Evolutionary conservation across 1,140 invertebrate genomes (phyloP), one percentile per base, ranked within the genome.

Genomic region (Vollenhovia emeryi): DNA sequence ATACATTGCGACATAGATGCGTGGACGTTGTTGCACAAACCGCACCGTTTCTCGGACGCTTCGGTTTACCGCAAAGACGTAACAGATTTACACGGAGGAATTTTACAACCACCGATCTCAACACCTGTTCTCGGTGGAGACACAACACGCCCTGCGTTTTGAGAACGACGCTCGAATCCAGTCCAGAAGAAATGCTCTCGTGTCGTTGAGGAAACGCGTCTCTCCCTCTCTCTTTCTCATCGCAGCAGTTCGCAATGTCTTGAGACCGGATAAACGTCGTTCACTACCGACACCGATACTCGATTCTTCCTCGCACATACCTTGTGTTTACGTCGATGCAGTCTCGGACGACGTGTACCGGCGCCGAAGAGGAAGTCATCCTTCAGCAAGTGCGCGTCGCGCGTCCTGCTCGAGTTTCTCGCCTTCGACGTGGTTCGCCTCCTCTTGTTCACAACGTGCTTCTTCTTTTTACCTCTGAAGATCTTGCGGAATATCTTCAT

Each of bases 401-500:
- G 40, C 66, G 50, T 57, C 18, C 64, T 71, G 24, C 64, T 80
- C 9, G 76, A 8, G 21, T 30, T 52, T 7, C 64, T 82, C 60
- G 27, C 27, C 6, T 7, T 69, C n/a, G 78, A 80, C 78, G 66
- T 43, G 11, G 36, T 24, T 1, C 40, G 52, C 1, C 66, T 59
- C 24, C 7, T 59, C n/a, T 33, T 69, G 27, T 43, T 79, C 33
- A 40, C 45, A 13, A 33, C 3, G 24, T 73, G 66, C n/a, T 21
- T 55, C 50, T 82, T 82, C 27, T 73, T 82, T 30, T 57, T 68
- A 15, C 6, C 40, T 15, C 13, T 24, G 15, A 82, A 82, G 36
- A 82, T 24, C 40, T 11, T 73, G 11, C 66, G 78, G 7, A 82
- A 59, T 2, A 82, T 73, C 50, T 73, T 82, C 78, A 82, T 82